Evolutionary conservation across 2,888 invertebrate species (phyloP).

Genomic region (Cepaea hortensis): DNA sequence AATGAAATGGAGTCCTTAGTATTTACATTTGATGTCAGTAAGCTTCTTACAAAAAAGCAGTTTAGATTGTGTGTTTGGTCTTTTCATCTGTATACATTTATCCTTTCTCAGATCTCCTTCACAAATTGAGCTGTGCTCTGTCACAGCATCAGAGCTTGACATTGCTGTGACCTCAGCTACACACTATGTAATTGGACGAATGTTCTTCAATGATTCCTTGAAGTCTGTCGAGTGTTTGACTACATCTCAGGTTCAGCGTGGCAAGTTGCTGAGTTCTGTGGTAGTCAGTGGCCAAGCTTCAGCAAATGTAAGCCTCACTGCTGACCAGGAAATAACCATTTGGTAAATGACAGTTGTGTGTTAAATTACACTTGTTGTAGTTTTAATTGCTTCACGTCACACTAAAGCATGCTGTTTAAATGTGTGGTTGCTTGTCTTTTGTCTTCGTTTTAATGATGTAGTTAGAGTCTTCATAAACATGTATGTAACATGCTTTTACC

Average conservation of each 20-base stretch:
- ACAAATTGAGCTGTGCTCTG: conserved; percentile 17
- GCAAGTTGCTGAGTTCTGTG: conserved; percentile 23
- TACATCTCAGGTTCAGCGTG: conserved; percentile 20
- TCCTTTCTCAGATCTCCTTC: conserved; percentile 1
- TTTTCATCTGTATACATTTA: neutral
- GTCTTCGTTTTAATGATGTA: too few species aligned
- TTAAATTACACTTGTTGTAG: neutral
- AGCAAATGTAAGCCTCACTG: conserved; percentile 33
- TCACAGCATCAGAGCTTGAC: conserved; percentile 12
- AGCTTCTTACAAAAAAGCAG: too few species aligned
- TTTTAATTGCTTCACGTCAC: too few species aligned
- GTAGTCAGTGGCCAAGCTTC: neutral
- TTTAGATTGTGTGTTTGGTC: too few species aligned
- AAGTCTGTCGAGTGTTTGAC: neutral
- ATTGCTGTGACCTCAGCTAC: conserved; percentile 22
- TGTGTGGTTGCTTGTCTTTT: too few species aligned
- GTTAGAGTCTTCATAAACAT: too few species aligned
- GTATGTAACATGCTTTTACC: too few species aligned
- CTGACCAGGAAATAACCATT: conserved; percentile 25
- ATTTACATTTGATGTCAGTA: too few species aligned
- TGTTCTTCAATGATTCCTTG: conserved; percentile 1
- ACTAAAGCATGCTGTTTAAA: too few species aligned
- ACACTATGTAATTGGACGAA: conserved; percentile 5
- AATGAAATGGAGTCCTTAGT: too few species aligned
- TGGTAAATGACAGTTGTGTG: conserved; percentile 23